Base-by-base conservation (phyloP, 2,888 invertebrate genomes). In the Euproctis similis region DNA sequence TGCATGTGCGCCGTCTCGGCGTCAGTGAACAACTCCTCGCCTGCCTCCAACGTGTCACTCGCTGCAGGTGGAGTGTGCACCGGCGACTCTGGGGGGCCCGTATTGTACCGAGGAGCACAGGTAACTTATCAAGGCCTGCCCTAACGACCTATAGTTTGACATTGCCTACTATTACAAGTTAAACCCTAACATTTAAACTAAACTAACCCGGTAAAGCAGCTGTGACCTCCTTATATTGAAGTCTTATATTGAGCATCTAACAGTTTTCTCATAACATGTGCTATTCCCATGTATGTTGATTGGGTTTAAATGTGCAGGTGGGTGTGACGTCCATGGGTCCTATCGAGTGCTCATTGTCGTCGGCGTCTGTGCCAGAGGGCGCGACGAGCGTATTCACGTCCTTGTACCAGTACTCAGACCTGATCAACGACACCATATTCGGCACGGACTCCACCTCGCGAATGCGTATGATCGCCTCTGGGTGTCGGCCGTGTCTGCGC, bases 71-170 rank as follows among this genome's bases (percentile, higher is more conserved):
- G 73, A 36, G 78, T 78, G 31, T 80, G 81, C 64, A 51, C 73
- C 14, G 80, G 81, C 1, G 81, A 80, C 64, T 78, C 77, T 12
- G 81, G 80, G 28, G 81, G 78, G 28, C 77, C 80, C 11, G 33
- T 33, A 12, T 67, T 74, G 30, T 61, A 56, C 42, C 41, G 43
- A 24, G 68, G 67, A 32, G 42, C 36, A 21, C n/a, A n/a, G n/a
- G n/a, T n/a, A n/a, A n/a, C n/a, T n/a, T n/a, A n/a, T n/a, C n/a
- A n/a, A n/a, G n/a, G n/a, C n/a, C n/a, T n/a, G n/a, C n/a, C n/a
- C n/a, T n/a, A n/a, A n/a, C n/a, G n/a, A n/a, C n/a, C n/a, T n/a
- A n/a, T n/a, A n/a, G n/a, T n/a, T n/a, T n/a, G n/a, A n/a, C n/a
- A n/a, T n/a, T n/a, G n/a, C n/a, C n/a, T n/a, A n/a, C n/a, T n/a